Conservation (phyloP, 2,113 vertebrate genomes). For the Ploceus nigricollis region DNA sequence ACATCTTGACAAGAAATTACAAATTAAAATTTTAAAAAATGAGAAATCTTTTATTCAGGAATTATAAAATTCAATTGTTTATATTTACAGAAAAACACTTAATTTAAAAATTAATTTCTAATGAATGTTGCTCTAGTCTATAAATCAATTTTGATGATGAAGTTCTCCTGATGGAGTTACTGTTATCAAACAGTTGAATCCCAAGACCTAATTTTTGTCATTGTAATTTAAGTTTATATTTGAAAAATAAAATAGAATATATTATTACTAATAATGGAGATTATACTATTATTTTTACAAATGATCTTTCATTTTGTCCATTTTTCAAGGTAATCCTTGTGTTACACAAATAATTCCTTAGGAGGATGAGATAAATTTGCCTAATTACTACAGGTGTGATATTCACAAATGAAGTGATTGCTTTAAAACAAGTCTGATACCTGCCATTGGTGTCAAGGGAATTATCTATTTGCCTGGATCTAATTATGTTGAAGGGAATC, state of each 20-base stretch:
- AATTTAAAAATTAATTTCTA: not conserved
- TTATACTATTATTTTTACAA: not conserved
- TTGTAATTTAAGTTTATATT: not conserved
- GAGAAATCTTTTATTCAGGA: accelerated
- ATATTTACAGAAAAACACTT: not conserved
- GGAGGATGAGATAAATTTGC: not conserved
- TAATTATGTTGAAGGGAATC: conserved; percentile 35
- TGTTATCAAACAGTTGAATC: not conserved
- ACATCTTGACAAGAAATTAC: not conserved
- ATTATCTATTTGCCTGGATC: conserved; percentile 46
- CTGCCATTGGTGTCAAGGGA: not conserved
- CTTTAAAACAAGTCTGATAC: not conserved
- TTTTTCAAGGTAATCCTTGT: not conserved
- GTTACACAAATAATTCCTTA: not conserved
- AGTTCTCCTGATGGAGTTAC: not conserved
- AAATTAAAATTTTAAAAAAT: not conserved
- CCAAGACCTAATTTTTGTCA: not conserved
- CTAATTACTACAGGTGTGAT: conserved; percentile 31
- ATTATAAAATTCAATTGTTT: not conserved
- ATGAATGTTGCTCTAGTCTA: not conserved
- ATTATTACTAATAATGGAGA: not conserved
- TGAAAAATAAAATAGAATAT: not conserved
- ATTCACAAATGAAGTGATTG: not conserved
- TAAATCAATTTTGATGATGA: not conserved
- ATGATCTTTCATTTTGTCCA: not conserved